Percentiles rank a stretch among this genome's conserved stretches.
Conservation (phyloP, 2,113 vertebrate species). For the Rallus limicola region DNA sequence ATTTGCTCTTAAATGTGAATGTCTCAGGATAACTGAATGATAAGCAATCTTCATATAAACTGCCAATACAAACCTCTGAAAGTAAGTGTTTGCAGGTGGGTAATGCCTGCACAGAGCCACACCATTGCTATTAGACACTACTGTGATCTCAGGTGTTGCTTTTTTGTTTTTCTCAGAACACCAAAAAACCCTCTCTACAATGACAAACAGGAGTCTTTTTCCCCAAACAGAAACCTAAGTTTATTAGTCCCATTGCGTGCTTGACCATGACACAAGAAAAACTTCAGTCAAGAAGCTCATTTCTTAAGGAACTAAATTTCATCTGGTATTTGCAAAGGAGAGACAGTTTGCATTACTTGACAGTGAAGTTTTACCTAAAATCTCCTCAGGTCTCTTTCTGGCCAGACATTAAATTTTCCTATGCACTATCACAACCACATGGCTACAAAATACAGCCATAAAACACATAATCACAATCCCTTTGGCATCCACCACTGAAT, state of each 20-base stretch:
- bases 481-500: background rate
- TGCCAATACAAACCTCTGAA: background rate
- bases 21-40: background rate
- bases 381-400: background rate
- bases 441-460: background rate
- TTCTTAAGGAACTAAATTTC: constrained; percentile 24
- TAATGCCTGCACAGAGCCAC: background rate
- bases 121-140: background rate
- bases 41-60: background rate
- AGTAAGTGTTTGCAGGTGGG: background rate
- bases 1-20: background rate
- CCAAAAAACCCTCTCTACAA: background rate
- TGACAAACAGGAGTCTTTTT: background rate
- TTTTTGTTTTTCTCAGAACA: background rate
- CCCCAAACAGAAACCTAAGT: background rate
- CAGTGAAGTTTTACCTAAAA: background rate
- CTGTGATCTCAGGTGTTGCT: background rate
- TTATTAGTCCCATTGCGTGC: background rate
- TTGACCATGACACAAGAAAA: constrained; percentile 28
- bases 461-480: background rate
- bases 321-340: constrained; percentile 1
- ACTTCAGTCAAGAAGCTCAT: background rate
- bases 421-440: background rate
- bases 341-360: background rate
- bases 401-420: background rate